Evolutionary conservation across 2,888 invertebrate genomes (phyloP).

Genomic region (Saturnia japonica): DNA sequence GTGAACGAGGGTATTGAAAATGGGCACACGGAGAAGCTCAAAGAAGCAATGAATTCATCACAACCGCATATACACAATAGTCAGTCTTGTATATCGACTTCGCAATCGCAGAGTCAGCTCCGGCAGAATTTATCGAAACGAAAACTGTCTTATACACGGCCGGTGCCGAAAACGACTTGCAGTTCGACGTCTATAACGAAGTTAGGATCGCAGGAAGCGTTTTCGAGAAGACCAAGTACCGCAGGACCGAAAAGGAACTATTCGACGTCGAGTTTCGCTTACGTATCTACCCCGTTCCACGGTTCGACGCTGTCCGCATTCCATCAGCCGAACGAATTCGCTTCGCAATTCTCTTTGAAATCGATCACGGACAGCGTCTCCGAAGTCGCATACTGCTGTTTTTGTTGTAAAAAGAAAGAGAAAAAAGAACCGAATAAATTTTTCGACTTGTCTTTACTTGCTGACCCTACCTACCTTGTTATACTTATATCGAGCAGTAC

Average conservation of each 20-base stretch:
- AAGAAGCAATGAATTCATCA: slow-evolving; percentile 40
- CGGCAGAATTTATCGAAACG: slow-evolving; percentile 62
- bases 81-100: slow-evolving; percentile 39
- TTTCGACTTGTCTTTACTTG: slow-evolving; percentile 87
- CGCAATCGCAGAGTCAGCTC: slow-evolving; percentile 50
- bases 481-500: slow-evolving; percentile 92
- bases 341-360: slow-evolving; percentile 88
- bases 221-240: slow-evolving; percentile 59
- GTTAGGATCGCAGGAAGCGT: slow-evolving; percentile 64
- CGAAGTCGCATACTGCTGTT: slow-evolving; percentile 72
- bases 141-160: slow-evolving; percentile 62
- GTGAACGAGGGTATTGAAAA: slow-evolving; percentile 40
- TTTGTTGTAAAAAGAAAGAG: slow-evolving; percentile 64
- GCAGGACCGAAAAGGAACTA: slow-evolving; percentile 84
- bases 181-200: slow-evolving; percentile 83
- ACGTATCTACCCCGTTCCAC: slow-evolving; percentile 91
- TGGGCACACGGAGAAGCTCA: slow-evolving; percentile 34
- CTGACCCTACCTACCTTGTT: slow-evolving; percentile 89
- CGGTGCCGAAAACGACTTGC: slow-evolving; percentile 62
- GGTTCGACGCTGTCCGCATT: slow-evolving; percentile 90
- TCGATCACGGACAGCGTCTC: slow-evolving; percentile 84
- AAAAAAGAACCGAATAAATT: slow-evolving; percentile 81
- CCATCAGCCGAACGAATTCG: slow-evolving; percentile 88
- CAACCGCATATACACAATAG: slow-evolving; percentile 40
- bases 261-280: slow-evolving; percentile 91